These are phyloP conservation scores for Brachionichthys hirsutus DNA, from an alignment of 2,113 vertebrate genomes.

Conservation along the genomic window DNA sequence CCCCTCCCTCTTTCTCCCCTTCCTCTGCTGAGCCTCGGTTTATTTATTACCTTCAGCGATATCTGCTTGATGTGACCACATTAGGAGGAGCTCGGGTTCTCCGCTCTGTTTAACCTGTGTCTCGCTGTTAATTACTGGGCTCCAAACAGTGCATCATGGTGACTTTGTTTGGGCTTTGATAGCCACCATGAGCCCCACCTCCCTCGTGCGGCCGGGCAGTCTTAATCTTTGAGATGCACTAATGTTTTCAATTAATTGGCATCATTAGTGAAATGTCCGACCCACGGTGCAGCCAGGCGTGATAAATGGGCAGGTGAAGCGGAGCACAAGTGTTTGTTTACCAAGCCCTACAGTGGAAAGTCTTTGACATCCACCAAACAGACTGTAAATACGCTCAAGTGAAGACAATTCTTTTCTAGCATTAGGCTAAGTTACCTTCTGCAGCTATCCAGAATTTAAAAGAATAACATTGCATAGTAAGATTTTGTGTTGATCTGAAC, in stretches of 20 bases:
- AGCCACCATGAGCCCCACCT: slow-evolving; percentile 10
- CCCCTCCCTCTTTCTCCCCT: neutral
- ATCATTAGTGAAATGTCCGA: slow-evolving; percentile 73
- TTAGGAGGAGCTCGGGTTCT: slow-evolving; percentile 28
- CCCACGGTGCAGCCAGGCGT: slow-evolving; percentile 55
- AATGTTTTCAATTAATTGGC: slow-evolving; percentile 78
- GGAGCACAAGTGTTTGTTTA: slow-evolving; percentile 23
- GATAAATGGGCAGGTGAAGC: slow-evolving; percentile 61
- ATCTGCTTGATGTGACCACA: slow-evolving; percentile 49
- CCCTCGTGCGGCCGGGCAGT: slow-evolving; percentile 43
- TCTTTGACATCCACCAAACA: too few relatives aligned
- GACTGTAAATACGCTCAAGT: too few relatives aligned
- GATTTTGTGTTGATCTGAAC: too few relatives aligned
- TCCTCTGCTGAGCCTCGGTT: neutral
- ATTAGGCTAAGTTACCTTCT: too few relatives aligned
- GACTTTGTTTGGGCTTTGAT: slow-evolving; percentile 65
- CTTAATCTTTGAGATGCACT: slow-evolving; percentile 69
- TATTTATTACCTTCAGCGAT: slow-evolving; percentile 18
- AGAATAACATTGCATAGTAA: too few relatives aligned
- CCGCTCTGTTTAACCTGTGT: slow-evolving; percentile 63
- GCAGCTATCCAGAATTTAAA: too few relatives aligned
- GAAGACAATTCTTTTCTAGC: too few relatives aligned
- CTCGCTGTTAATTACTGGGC: slow-evolving; percentile 60
- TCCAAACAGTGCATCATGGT: slow-evolving; percentile 38
- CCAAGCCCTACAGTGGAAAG: slow-evolving; percentile 25